phyloP scores from a whole-genome alignment of 2,888 invertebrate species.

The Microctonus hyperodae region DNA sequence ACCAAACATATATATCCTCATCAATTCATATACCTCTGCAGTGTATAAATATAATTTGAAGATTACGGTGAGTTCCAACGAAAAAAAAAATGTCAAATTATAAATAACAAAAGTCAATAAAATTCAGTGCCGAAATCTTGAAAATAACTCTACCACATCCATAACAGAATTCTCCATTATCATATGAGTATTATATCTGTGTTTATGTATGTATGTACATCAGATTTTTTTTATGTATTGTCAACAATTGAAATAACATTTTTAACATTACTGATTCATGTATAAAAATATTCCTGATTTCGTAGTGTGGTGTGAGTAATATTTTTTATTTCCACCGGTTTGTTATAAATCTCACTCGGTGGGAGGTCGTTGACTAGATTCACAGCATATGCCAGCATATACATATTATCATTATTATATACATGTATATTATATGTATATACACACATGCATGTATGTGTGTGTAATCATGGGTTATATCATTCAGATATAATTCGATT shows the following conservation, averaged over 20 bases:
- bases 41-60: not conserved
- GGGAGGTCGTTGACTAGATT: slow-evolving; percentile 7
- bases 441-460: not conserved
- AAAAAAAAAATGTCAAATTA: not conserved
- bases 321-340: slow-evolving; percentile 13
- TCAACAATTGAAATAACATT: not conserved
- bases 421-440: not conserved
- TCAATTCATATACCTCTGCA: not conserved
- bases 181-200: slow-evolving; percentile 20
- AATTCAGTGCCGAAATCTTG: not conserved
- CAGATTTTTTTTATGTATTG: not conserved
- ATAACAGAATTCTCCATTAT: slow-evolving; percentile 30
- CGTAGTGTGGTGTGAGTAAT: not conserved
- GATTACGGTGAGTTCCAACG: not conserved
- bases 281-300: too few species aligned
- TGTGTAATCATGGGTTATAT: not conserved
- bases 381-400: not conserved
- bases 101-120: not conserved
- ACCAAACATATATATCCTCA: not conserved
- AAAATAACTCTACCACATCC: slow-evolving; percentile 7
- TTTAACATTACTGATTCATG: too few species aligned
- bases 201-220: slow-evolving; percentile 1
- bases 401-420: too few species aligned
- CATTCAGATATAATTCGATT: not conserved
- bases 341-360: not conserved